Conservation (phyloP, 2,797 vertebrate species). For the Ataeniobius toweri region DNA sequence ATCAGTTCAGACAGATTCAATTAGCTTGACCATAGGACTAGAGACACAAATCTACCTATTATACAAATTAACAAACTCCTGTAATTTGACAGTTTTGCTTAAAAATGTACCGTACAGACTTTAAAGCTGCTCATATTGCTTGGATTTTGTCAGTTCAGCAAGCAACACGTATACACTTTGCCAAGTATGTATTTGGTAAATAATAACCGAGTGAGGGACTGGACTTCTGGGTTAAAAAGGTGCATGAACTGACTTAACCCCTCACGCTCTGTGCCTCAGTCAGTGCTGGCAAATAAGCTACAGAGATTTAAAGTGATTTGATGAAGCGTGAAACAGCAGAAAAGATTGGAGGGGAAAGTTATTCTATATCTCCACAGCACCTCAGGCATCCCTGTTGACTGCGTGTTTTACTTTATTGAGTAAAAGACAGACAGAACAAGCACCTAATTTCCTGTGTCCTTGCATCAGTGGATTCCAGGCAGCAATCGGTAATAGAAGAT, state of each 20-base stretch:
- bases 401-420: slow-evolving; percentile 25
- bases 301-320: slow-evolving; percentile 48
- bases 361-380: slow-evolving; percentile 15
- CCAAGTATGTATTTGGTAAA: slow-evolving; percentile 14
- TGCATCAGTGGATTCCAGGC: slow-evolving; percentile 19
- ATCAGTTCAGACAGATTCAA: not conserved
- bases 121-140: not conserved
- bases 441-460: slow-evolving; percentile 33
- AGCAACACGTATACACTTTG: slow-evolving; percentile 9
- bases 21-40: not conserved
- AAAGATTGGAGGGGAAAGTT: slow-evolving; percentile 24
- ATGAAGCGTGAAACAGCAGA: slow-evolving; percentile 48
- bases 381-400: slow-evolving; percentile 9
- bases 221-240: slow-evolving; percentile 33
- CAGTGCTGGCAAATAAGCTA: slow-evolving; percentile 55
- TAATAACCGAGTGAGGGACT: slow-evolving; percentile 22
- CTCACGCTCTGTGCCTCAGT: slow-evolving; percentile 28
- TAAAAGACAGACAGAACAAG: slow-evolving; percentile 24
- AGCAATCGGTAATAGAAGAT: slow-evolving; percentile 23
- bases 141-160: not conserved
- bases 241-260: slow-evolving; percentile 61
- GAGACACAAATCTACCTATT: not conserved
- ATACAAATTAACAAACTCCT: not conserved
- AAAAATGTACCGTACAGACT: not conserved
- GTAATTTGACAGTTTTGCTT: not conserved